Evolutionary conservation across 2,113 vertebrate species (phyloP), one percentile per base, ranked within the genome.

Genomic region (Odocoileus hemionus): DNA sequence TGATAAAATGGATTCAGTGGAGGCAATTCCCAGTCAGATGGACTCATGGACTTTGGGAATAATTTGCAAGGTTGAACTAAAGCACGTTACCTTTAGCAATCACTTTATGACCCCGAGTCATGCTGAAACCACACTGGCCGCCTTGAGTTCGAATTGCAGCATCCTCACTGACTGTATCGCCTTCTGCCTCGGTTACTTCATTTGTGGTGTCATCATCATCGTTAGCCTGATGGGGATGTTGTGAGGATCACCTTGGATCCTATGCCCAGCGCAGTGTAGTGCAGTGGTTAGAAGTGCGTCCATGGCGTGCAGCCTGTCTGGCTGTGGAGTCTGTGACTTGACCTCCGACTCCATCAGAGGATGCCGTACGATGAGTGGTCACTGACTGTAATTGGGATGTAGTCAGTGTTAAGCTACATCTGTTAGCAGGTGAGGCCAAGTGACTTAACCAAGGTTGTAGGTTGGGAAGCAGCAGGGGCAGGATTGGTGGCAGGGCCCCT

Each of bases 361-460:
- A 15, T 55, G 1, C 67, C 28, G 12, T 2, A 5, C 0, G 39
- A 6, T 61, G 9, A 4, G 14, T 52, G 14, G 26, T 36, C 8
- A 5, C 50, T 54, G 55, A 6, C 28, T 92, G 7, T 52, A 3
- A 4, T 39, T 52, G 52, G 17, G 14, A 79, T 17, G 5, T 3
- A 8, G 19, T 39, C 76, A 67, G 1, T 52, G 39, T 85, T 17
- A 80, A 39, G 91, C 21, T 79, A 17, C 15, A 8, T 43, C 7
- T 47, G 23, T 14, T 28, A 21, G 12, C 45, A 33, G 7, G 26
- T 82, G 58, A 87, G n/a, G 64, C 52, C 74, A 28, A 76, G 19
- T 78, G 55, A 50, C 26, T n/a, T 84, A n/a, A 15, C 25, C 1
- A 13, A 88, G 79, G 33, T 50, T 11, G 25, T 19, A 17, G 74